Base-by-base conservation (phyloP, 2,113 vertebrate genomes). In the Phodopus roborovskii region DNA sequence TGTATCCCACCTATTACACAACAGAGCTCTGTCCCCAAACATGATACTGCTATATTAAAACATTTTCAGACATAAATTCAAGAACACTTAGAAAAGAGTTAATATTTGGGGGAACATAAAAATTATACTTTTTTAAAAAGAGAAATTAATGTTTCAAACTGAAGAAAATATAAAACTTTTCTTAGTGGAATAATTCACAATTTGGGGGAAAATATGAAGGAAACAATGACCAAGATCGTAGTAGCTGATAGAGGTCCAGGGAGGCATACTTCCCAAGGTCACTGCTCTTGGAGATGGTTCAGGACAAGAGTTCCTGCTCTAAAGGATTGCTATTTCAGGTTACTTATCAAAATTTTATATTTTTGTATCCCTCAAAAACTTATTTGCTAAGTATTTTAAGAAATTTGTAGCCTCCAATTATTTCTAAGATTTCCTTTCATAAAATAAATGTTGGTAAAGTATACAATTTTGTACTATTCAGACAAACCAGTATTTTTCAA, bases 1-100 rank as follows among this genome's bases (percentile, higher is more conserved):
- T 19, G 6, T n/a, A 4, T 20, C 15, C 1, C 6, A n/a, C 3
- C 30, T 2, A 36, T 3, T 30, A 22, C 20, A 62, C 1, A n/a
- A 24, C 4, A 39, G 13, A 13, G 4, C 7, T 82, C 19, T 77
- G 17, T 48, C 68, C 17, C 13, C 75, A 28, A 58, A 58, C 5
- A 20, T 66, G 45, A 36, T 48, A 2, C 45, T 56, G n/a, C n/a
- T 56, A 30, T 56, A 6, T 45, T 19, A 48, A 83, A 45, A 9
- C 11, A 45, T 64, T 56, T 78, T 78, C 30, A 83, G 79, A 36
- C 56, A 58, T 58, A 73, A 62, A 68, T 28, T 0, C 17, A 50
- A 39, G 11, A 83, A 50, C 3, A 78, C 82, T 84, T 79, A 56
- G 36, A 81, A 50, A 53, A 36, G 13, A 33, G 8, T 20, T 79